These are phyloP conservation scores for Vanacampus margaritifer DNA, from an alignment of 2,113 vertebrate genomes.

Conservation along the genomic window DNA sequence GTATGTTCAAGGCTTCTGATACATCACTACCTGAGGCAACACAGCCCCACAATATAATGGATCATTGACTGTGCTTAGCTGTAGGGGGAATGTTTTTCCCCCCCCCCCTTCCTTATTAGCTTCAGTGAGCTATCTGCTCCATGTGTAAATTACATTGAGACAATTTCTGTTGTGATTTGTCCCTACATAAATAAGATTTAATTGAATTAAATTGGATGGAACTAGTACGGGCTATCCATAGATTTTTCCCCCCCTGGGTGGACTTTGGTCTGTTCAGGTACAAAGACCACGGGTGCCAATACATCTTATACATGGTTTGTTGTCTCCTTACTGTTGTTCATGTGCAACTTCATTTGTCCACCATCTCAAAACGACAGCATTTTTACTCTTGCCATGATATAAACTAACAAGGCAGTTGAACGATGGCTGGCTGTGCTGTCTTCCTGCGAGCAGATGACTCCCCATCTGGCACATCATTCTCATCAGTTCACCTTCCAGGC, in stretches of 20 bases:
- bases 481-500: conserved; percentile 12
- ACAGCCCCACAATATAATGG: no score
- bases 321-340: no score
- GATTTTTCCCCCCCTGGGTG: no score
- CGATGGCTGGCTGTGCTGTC: background rate
- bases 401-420: conserved; percentile 9
- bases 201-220: background rate
- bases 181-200: no score
- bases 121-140: background rate
- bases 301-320: no score
- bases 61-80: no score
- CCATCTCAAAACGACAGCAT: background rate
- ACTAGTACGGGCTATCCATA: background rate
- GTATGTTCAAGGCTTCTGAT: no score
- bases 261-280: no score
- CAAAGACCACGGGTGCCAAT: no score
- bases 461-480: conserved; percentile 5
- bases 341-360: background rate
- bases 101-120: no score
- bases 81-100: no score
- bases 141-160: background rate
- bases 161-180: background rate
- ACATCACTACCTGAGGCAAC: no score
- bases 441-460: conserved; percentile 5
- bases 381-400: background rate